Percentiles rank a stretch among this genome's conserved stretches.
These are phyloP conservation scores for Bicyclus anynana DNA, from an alignment of 1,140 invertebrate species.

Conservation along the genomic window DNA sequence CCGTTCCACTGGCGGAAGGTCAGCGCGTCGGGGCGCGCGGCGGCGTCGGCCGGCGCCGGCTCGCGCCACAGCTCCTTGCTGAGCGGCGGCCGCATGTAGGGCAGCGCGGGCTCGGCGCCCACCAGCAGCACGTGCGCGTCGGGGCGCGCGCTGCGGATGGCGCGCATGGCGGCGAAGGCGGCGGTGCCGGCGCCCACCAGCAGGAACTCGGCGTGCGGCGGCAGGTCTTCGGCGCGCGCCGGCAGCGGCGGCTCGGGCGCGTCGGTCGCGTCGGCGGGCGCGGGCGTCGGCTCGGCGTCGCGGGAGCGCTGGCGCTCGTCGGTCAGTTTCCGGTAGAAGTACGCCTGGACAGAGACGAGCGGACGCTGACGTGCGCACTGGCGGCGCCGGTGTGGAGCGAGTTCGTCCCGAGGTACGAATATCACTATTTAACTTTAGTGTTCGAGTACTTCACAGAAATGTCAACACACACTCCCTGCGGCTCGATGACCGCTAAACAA, in stretches of 20 bases:
- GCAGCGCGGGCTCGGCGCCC: slow-evolving; percentile 44
- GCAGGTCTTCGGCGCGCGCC: slow-evolving; percentile 22
- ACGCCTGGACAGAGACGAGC: slow-evolving; percentile 31
- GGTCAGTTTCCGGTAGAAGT: slow-evolving; percentile 32
- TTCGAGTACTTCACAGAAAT: too few relatives aligned
- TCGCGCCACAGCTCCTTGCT: slow-evolving; percentile 49
- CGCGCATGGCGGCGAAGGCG: slow-evolving; percentile 59
- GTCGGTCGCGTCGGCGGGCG: not conserved
- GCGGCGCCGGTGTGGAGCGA: too few relatives aligned
- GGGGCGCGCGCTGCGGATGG: slow-evolving; percentile 50
- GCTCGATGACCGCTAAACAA: too few relatives aligned
- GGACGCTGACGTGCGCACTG: too few relatives aligned
- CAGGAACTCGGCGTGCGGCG: slow-evolving; percentile 55
- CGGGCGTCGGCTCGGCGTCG: not conserved
- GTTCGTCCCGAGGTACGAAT: too few relatives aligned
- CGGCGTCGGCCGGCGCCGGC: slow-evolving; percentile 32
- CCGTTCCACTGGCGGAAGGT: slow-evolving; percentile 44
- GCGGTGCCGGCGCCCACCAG: slow-evolving; percentile 61
- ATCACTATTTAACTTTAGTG: too few relatives aligned
- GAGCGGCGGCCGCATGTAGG: slow-evolving; percentile 59
- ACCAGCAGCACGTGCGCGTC: slow-evolving; percentile 43
- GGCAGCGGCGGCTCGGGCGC: slow-evolving; percentile 19
- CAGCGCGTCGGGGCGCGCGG: slow-evolving; percentile 19
- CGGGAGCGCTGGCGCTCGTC: slow-evolving; percentile 8
- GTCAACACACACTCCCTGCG: too few relatives aligned